These are phyloP conservation scores for Athrips mouffetella DNA, from an alignment of 2,888 invertebrate species.

Conservation along the genomic window DNA sequence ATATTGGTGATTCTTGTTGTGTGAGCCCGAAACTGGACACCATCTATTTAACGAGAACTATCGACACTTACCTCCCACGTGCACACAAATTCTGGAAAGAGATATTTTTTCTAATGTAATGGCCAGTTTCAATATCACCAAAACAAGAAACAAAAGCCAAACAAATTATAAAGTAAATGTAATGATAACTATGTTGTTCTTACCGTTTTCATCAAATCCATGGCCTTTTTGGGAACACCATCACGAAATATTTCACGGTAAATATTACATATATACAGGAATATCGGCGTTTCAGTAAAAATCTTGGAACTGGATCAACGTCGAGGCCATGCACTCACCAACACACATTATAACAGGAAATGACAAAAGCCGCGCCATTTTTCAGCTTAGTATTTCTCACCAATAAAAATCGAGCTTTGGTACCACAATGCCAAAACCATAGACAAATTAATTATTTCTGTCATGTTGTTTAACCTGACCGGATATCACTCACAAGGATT, in stretches of 20 bases:
- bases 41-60: conserved; percentile 58
- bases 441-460: conserved; percentile 25
- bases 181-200: conserved; percentile 49
- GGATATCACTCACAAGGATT: conserved; percentile 28
- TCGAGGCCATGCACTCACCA: conserved; percentile 67
- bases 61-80: conserved; percentile 75
- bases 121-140: conserved; percentile 78
- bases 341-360: conserved; percentile 73
- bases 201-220: conserved; percentile 81
- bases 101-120: conserved; percentile 79
- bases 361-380: conserved; percentile 74
- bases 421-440: conserved; percentile 34
- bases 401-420: conserved; percentile 44
- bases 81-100: conserved; percentile 77
- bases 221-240: conserved; percentile 77
- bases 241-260: conserved; percentile 69
- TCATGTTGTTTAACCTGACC: conserved; percentile 36
- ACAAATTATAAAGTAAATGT: conserved; percentile 59
- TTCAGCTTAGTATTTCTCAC: conserved; percentile 39
- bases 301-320: conserved; percentile 65
- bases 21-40: conserved; percentile 60
- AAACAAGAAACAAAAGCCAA: conserved; percentile 80
- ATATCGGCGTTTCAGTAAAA: conserved; percentile 52
- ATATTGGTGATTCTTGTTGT: conserved; percentile 51
- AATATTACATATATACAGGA: conserved; percentile 59